phyloP scores from a whole-genome alignment of 2,797 vertebrate genomes.

The Rhinogobio ventralis region DNA sequence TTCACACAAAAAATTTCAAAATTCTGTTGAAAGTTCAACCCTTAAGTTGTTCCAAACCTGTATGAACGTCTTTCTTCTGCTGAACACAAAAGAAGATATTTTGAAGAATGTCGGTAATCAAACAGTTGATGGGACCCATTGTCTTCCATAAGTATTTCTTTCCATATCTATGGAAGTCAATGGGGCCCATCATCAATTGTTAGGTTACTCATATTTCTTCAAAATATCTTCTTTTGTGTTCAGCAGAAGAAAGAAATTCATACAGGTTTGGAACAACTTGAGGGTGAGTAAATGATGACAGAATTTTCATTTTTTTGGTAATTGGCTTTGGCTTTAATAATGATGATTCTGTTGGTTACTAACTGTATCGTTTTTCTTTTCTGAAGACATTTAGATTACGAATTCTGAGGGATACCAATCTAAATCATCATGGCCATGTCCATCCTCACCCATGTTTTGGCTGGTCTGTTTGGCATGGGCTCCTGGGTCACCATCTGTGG shows the following conservation, averaged over 20 bases:
- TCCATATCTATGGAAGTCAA: background rate
- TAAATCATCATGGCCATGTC: constrained; percentile 59
- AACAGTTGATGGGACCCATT: too few species aligned
- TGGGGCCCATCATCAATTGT: background rate
- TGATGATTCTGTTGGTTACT: background rate
- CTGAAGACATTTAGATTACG: background rate
- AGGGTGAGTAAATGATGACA: background rate
- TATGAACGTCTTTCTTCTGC: too few species aligned
- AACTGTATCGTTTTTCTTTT: constrained; percentile 6
- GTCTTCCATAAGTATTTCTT: too few species aligned
- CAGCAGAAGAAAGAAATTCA: background rate
- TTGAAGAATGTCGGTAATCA: too few species aligned
- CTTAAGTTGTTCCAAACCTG: too few species aligned
- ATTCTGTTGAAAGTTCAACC: too few species aligned
- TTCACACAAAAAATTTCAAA: too few species aligned
- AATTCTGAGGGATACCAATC: background rate
- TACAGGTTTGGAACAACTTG: background rate
- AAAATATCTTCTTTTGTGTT: too few species aligned
- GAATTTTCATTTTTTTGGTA: background rate
- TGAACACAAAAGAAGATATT: too few species aligned
- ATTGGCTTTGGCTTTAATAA: background rate
- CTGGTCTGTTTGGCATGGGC: constrained; percentile 74
- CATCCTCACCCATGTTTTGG: constrained; percentile 68
- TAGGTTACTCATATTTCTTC: too few species aligned
- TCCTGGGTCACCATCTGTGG: constrained; percentile 81